Base-by-base conservation (phyloP, 2,113 vertebrate species). In the Muntiacus reevesi region DNA sequence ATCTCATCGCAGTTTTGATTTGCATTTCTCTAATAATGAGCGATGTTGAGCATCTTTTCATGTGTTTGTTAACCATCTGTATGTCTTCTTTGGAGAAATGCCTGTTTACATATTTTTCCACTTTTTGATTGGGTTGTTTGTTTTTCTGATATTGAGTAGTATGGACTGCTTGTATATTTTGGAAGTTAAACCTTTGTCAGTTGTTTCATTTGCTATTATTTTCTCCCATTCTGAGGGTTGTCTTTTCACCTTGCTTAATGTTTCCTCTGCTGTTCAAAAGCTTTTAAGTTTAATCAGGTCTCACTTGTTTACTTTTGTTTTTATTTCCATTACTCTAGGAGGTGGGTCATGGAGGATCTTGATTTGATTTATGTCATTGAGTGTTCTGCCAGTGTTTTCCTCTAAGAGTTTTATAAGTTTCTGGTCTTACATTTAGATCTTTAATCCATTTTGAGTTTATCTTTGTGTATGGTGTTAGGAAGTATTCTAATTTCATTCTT, bases 201-300 rank as follows among this genome's bases (percentile, higher is more conserved):
- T 40, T 71, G 9, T 71, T 23, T 11, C n/a, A 40, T 12, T 71
- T 71, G n/a, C n/a, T 71, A 12, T 23, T 71, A 71, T 71, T 71
- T 36, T 71, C n/a, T 23, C 5, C 5, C 19, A 71, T 40, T 71
- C 5, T 71, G n/a, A 0, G 0, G n/a, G 19, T 40, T 40, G 1
- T 23, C 10, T 23, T 71, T 6, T 71, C 67, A 71, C 4, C 67
- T 71, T 71, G 67, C 10, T 71, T 71, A 71, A 36, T 71, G n/a
- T 71, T 23, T 23, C 19, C 64, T 71, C n/a, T 71, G 67, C 19
- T 71, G n/a, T 36, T 19, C 67, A 36, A 71, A 71, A 71, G 19
- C n/a, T 40, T 71, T 71, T 12, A 23, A 40, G n/a, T 40, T 40
- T 71, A 71, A 40, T 71, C 5, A 71, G 5, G 2, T 23, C 19